Conservation (phyloP, 2,113 vertebrate species). For the Tragelaphus strepsiceros region DNA sequence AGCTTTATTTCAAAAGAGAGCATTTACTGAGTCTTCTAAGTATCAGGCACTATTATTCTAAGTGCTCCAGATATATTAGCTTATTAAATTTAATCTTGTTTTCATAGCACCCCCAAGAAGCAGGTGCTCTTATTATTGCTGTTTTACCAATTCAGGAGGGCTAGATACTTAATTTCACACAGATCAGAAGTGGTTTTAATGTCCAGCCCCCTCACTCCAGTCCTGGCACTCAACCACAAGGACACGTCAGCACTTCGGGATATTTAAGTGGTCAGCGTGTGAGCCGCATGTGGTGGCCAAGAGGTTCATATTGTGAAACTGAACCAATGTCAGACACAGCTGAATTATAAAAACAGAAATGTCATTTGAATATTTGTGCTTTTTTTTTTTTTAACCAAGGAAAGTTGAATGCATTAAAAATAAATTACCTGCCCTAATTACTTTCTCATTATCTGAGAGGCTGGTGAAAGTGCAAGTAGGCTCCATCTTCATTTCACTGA, state of each 20-base stretch:
- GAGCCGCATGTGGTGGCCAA: background rate
- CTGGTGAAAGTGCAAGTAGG: background rate
- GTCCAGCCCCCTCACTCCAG: background rate
- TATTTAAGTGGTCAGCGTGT: background rate
- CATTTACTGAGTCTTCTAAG: background rate
- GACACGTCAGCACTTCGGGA: background rate
- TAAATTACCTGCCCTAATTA: background rate
- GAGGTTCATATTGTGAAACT: background rate
- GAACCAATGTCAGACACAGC: background rate
- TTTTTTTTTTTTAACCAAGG: constrained; percentile 20
- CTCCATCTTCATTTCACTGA: background rate
- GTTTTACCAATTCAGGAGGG: background rate
- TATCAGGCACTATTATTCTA: background rate
- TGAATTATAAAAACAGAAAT: background rate
- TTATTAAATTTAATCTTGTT: background rate
- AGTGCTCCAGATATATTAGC: background rate
- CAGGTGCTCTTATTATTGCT: background rate
- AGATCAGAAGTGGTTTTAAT: background rate
- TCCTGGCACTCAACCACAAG: background rate
- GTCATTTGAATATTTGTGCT: background rate
- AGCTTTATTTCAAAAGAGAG: background rate
- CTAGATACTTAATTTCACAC: background rate
- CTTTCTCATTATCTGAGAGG: background rate
- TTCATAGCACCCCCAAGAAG: background rate
- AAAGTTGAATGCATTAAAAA: background rate